These are phyloP conservation scores for Hirtodrosophila duncani DNA, from an alignment of 2,888 invertebrate species.

Conservation along the genomic window DNA sequence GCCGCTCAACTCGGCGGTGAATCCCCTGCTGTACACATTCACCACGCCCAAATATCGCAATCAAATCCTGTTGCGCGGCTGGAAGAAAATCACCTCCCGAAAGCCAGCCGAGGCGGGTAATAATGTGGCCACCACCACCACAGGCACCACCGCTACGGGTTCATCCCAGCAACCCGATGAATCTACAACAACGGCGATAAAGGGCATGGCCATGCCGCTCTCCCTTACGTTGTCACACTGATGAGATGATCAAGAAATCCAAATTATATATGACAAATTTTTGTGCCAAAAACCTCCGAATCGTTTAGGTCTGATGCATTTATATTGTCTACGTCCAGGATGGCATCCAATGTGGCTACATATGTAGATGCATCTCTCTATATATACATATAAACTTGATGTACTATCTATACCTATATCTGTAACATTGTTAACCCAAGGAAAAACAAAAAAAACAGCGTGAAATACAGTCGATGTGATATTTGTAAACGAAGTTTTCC, in stretches of 20 bases:
- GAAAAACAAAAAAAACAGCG: conserved; percentile 38
- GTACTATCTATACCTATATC: conserved; percentile 24
- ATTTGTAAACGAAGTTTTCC: conserved; percentile 52
- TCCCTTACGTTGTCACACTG: conserved; percentile 45
- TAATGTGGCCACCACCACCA: conserved; percentile 70
- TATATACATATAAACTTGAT: too few species aligned
- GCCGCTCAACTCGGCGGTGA: conserved; percentile 84
- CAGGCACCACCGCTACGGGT: conserved; percentile 73
- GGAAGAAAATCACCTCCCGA: conserved; percentile 77
- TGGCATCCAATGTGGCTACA: conserved; percentile 23
- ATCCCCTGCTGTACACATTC: conserved; percentile 84
- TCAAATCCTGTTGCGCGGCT: conserved; percentile 78
- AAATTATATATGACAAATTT: conserved; percentile 13
- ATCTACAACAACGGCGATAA: conserved; percentile 34
- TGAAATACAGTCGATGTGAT: conserved; percentile 68
- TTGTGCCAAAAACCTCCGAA: neutral
- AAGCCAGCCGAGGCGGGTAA: conserved; percentile 74
- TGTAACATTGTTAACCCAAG: conserved; percentile 54
- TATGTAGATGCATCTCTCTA: conserved; percentile 28
- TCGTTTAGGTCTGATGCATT: conserved; percentile 5
- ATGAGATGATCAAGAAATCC: conserved; percentile 20
- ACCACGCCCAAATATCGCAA: conserved; percentile 83
- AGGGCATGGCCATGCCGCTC: conserved; percentile 55
- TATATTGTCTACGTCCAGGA: conserved; percentile 33
- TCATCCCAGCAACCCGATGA: conserved; percentile 76